A percentile compares a stretch with the other conserved stretches of the same genome.
Conservation (phyloP, 2,113 vertebrate species). For the Calidris pygmaea region DNA sequence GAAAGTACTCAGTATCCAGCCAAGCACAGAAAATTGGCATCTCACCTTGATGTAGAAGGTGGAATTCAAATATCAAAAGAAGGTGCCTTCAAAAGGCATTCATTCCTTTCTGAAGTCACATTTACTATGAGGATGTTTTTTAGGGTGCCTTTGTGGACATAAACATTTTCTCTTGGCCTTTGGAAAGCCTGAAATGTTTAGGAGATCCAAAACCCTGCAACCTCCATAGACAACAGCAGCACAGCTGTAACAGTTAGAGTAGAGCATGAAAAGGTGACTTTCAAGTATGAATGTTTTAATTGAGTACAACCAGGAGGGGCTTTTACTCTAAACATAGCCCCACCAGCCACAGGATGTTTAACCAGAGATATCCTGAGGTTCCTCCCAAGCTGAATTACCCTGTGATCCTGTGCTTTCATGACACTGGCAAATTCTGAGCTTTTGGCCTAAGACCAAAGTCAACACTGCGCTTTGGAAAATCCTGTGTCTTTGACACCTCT, state of each 20-base stretch:
- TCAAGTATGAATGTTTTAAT: neutral
- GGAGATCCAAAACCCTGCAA: neutral
- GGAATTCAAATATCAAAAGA: neutral
- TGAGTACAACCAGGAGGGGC: neutral
- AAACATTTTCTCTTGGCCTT: neutral
- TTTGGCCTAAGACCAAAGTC: neutral
- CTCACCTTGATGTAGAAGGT: neutral
- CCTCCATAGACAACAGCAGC: neutral
- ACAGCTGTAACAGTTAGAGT: neutral
- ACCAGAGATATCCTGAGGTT: neutral
- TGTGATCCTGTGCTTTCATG: neutral
- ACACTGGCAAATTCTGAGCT: neutral
- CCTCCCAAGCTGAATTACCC: neutral
- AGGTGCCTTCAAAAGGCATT: neutral
- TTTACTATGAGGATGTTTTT: neutral
- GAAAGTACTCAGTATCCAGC: neutral
- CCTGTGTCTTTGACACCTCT: neutral
- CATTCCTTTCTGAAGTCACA: neutral
- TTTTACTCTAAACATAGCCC: neutral
- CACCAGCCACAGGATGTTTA: neutral
- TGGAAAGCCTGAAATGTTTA: neutral
- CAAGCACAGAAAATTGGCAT: neutral
- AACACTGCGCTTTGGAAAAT: accelerated
- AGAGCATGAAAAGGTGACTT: neutral
- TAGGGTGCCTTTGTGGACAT: neutral